Evolutionary conservation across 2,113 vertebrate genomes (phyloP).

Genomic region (Atlantisia rogersi): DNA sequence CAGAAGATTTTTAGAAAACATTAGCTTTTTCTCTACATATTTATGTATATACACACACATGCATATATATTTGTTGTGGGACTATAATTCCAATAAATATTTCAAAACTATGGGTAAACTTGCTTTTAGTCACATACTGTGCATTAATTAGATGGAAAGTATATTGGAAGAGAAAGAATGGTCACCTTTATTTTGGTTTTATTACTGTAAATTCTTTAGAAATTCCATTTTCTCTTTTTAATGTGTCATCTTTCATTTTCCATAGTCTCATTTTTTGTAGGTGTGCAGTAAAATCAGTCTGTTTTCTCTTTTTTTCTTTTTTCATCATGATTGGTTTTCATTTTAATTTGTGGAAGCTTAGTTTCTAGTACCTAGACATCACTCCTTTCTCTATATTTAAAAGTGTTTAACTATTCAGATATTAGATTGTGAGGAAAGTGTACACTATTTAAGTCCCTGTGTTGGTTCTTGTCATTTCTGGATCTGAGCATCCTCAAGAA

Average conservation of each 20-base stretch:
- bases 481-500: background rate
- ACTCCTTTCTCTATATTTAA: background rate
- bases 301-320: background rate
- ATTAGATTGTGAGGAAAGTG: background rate
- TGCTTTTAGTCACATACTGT: background rate
- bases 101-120: background rate
- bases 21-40: background rate
- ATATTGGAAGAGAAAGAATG: background rate
- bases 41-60: no score
- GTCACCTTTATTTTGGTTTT: background rate
- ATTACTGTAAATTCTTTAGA: background rate
- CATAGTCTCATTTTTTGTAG: background rate
- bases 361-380: background rate
- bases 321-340: background rate
- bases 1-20: background rate
- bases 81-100: background rate
- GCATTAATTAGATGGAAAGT: background rate
- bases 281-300: background rate
- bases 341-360: background rate
- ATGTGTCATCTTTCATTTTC: background rate
- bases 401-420: background rate
- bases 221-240: background rate
- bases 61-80: background rate
- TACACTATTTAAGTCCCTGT: background rate
- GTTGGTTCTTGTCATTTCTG: background rate